Evolutionary conservation across 2,888 invertebrate species (phyloP).

Genomic region (Podabrus alpinus): DNA sequence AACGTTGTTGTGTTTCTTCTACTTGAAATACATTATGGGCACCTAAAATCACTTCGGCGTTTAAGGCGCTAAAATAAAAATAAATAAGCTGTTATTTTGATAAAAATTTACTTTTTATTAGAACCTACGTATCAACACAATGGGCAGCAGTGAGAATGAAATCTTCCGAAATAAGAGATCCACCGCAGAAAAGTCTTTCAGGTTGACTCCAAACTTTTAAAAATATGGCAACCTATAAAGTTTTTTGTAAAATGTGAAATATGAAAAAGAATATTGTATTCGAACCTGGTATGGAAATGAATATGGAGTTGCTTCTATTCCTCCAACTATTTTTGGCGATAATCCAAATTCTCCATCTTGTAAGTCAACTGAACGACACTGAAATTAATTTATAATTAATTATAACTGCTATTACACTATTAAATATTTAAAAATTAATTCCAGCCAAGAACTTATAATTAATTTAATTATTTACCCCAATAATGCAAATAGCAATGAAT

Average conservation of each 20-base stretch:
- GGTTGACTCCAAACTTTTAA: constrained; percentile 13
- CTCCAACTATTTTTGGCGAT: constrained; percentile 22
- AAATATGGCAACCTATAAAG: constrained; percentile 8
- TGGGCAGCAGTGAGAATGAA: constrained; percentile 21
- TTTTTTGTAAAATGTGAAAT: neutral
- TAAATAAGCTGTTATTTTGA: neutral
- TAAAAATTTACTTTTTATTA: neutral
- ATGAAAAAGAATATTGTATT: neutral
- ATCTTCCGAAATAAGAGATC: constrained; percentile 1
- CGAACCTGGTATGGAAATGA: constrained; percentile 26
- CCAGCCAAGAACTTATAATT: neutral
- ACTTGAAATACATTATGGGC: constrained; percentile 42
- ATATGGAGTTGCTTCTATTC: constrained; percentile 22
- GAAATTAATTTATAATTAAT: neutral
- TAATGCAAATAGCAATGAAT: neutral
- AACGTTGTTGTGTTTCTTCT: constrained; percentile 47
- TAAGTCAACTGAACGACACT: neutral
- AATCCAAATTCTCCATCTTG: neutral
- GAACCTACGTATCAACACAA: constrained; percentile 10
- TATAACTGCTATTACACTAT: neutral
- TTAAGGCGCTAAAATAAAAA: constrained; percentile 27
- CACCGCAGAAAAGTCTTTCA: constrained; percentile 11
- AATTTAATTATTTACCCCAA: neutral
- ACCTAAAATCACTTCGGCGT: constrained; percentile 37
- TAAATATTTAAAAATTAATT: too few species aligned